These are phyloP conservation scores for Takifugu flavidus DNA, from an alignment of 2,113 vertebrate species.

Conservation along the genomic window DNA sequence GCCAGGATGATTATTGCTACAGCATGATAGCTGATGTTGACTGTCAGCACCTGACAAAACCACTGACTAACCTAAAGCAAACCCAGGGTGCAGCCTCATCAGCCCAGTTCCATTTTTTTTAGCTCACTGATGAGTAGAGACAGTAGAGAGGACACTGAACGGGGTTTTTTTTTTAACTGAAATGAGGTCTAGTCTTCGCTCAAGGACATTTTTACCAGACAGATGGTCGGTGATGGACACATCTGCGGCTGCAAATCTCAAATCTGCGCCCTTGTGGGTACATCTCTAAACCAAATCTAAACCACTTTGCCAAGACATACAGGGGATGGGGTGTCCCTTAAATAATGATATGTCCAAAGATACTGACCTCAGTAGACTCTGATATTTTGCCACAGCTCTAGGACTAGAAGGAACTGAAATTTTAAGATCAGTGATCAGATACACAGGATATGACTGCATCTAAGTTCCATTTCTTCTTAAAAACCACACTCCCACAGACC, in stretches of 20 bases:
- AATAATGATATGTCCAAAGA: not conserved
- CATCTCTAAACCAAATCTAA: conserved; percentile 29
- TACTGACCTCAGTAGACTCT: not conserved
- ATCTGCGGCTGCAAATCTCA: conserved; percentile 48
- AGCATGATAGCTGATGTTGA: conserved; percentile 37
- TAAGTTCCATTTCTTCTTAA: not conserved
- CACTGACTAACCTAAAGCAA: conserved; percentile 31
- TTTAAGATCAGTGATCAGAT: no score
- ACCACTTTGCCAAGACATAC: conserved; percentile 28
- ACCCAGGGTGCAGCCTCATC: conserved; percentile 19
- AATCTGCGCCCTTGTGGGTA: conserved; percentile 55
- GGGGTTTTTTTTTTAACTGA: not conserved
- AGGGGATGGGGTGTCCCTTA: conserved; percentile 3
- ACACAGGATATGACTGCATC: not conserved
- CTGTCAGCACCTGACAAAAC: conserved; percentile 54
- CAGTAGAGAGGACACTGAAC: conserved; percentile 7
- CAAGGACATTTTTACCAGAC: conserved; percentile 63
- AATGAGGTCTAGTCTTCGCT: conserved; percentile 36
- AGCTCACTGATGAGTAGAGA: conserved; percentile 14
- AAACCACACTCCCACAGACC: not conserved
- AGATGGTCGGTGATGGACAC: conserved; percentile 61
- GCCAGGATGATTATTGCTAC: conserved; percentile 51
- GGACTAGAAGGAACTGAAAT: not conserved
- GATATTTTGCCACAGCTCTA: not conserved
- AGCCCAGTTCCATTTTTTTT: conserved; percentile 21